These are phyloP conservation scores for Conomelus anceps DNA, from an alignment of 2,888 invertebrate genomes.

Conservation along the genomic window DNA sequence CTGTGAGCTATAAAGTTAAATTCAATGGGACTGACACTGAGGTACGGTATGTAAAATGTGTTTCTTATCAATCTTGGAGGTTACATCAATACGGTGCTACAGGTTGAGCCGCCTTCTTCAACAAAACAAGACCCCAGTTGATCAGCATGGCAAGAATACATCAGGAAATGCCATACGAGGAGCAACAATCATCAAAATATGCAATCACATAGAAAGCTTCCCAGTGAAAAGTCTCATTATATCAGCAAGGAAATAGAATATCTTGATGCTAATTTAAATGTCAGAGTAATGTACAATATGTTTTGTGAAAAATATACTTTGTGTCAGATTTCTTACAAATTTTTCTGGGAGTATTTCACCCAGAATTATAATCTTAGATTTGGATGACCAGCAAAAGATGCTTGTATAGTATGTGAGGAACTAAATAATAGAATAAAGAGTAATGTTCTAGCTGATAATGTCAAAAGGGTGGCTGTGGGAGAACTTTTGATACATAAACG, in stretches of 20 bases:
- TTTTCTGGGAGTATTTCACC: background rate
- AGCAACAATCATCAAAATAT: background rate
- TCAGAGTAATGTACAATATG: background rate
- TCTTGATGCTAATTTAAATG: background rate
- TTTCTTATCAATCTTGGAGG: background rate
- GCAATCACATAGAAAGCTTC: too few species aligned
- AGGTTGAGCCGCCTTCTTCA: conserved; percentile 1
- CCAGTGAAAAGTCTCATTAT: background rate
- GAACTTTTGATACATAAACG: background rate
- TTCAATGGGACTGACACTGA: background rate
- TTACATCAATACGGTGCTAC: background rate
- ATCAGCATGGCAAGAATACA: conserved; percentile 7
- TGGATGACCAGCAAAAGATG: background rate
- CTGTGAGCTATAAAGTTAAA: background rate
- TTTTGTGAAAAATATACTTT: background rate
- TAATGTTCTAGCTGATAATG: background rate
- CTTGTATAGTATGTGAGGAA: background rate
- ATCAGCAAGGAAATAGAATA: background rate
- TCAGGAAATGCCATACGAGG: conserved; percentile 12
- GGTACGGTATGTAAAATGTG: conserved; percentile 14
- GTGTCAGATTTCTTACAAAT: background rate
- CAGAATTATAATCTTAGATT: background rate
- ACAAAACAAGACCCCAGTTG: background rate
- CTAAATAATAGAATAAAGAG: background rate
- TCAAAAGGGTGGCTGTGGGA: background rate